Evolutionary conservation across 2,888 invertebrate species (phyloP), one percentile per base, ranked within the genome.

Genomic region (Therioaphis trifolii): DNA sequence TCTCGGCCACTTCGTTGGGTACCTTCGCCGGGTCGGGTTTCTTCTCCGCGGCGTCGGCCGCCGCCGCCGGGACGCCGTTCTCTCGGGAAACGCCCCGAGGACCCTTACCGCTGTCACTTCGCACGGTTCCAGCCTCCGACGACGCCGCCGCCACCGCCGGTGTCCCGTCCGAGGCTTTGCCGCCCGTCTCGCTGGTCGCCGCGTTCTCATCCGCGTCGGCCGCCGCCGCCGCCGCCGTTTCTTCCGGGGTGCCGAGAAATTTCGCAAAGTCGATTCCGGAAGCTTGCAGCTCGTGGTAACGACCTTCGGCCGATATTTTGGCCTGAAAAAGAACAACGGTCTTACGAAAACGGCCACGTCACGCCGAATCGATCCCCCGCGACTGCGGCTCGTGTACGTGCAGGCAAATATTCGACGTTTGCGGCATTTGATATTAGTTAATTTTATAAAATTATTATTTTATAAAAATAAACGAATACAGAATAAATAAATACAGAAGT

Each of bases 261-360:
- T 93, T 90, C 0, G 94, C 94, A 88, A 96, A 95, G 89, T 96
- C 93, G 86, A 95, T 88, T 0, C 94, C 95, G 5, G 92, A 92
- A 4, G 91, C 92, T 86, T 92, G 92, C 2, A 96, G 89, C 2
- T 94, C 92, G 21, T 92, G 92, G 87, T 93, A 95, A 82, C 93
- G 92, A 78, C 91, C 91, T 87, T 90, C 88, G 4, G 89, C 88
- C 86, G 89, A 89, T 52, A 91, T 88, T 78, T 86, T 86, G 11
- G 91, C 91, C 90, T 91, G 85, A 75, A 87, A 87, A 27, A 27
- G 9, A n/a, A n/a, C n/a, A n/a, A n/a, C n/a, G n/a, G n/a, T n/a
- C n/a, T n/a, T n/a, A n/a, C n/a, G n/a, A n/a, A n/a, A n/a, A n/a
- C n/a, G n/a, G n/a, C n/a, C n/a, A n/a, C n/a, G n/a, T n/a, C n/a